Percentiles rank a stretch among this genome's conserved stretches.
Evolutionary conservation across 2,888 invertebrate genomes (phyloP).

Genomic region (Latrodectus hesperus): DNA sequence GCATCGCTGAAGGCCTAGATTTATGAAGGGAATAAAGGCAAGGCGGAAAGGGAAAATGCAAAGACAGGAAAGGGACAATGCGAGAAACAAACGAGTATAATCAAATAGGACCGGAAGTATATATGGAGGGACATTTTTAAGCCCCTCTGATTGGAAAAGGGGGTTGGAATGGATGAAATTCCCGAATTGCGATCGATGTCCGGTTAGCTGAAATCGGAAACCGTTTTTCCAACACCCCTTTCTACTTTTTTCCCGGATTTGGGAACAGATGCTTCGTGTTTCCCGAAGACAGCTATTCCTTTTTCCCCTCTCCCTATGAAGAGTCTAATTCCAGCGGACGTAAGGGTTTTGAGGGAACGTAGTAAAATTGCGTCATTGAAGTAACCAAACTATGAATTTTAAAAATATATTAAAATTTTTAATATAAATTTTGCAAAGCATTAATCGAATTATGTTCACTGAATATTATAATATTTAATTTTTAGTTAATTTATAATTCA

Average conservation of each 20-base stretch:
- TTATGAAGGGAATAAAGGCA: background rate
- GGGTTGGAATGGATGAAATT: constrained; percentile 6
- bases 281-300: background rate
- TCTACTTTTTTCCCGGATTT: background rate
- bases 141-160: constrained; percentile 29
- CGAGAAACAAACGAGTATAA: constrained; percentile 21
- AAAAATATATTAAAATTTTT: too few relatives aligned
- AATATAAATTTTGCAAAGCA: too few relatives aligned
- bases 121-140: constrained; percentile 19
- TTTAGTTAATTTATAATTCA: too few relatives aligned
- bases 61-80: background rate
- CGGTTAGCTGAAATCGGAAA: constrained; percentile 22
- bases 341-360: background rate
- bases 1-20: background rate
- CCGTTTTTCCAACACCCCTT: constrained; percentile 23
- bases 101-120: background rate
- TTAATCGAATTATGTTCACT: too few relatives aligned
- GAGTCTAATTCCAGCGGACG: background rate
- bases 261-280: background rate
- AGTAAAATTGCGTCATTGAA: too few relatives aligned
- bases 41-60: background rate
- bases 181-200: background rate
- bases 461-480: too few relatives aligned
- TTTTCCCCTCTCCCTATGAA: background rate
- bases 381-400: too few relatives aligned